Percentiles rank a stretch among this genome's conserved stretches.
Conservation (phyloP, 1,140 invertebrate species). For the Neodiprion lecontei region DNA sequence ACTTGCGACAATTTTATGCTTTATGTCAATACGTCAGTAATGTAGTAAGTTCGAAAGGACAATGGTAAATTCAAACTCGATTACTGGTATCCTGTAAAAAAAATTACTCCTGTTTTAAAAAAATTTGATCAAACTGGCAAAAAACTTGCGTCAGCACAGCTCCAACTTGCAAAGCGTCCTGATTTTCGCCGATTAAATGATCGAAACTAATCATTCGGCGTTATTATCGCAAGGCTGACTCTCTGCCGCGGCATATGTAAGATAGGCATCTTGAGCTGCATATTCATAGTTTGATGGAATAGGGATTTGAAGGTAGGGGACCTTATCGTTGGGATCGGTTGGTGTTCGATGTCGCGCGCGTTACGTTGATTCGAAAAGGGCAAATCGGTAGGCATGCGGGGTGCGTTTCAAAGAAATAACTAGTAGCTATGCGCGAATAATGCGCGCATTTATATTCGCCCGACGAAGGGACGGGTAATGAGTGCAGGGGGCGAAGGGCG, state of each 20-base stretch:
- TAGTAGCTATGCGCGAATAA: constrained; percentile 29
- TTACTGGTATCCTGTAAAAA: no score
- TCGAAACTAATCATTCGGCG: not conserved
- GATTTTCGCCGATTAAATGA: not conserved
- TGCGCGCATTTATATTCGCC: constrained; percentile 47
- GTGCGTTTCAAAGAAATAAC: not conserved
- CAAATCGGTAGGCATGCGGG: not conserved
- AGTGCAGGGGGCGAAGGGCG: constrained; percentile 14
- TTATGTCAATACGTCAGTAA: no score
- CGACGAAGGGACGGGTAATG: constrained; percentile 6
- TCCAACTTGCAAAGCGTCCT: no score
- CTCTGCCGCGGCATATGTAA: not conserved
- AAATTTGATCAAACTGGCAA: no score
- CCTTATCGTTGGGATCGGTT: no score
- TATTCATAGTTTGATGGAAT: not conserved
- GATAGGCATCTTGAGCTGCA: not conserved
- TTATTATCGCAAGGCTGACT: no score
- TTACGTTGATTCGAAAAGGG: not conserved
- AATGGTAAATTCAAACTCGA: no score
- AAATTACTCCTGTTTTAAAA: no score
- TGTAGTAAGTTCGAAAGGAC: no score
- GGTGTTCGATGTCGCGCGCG: not conserved
- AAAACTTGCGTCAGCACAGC: no score
- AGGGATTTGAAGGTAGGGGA: no score
- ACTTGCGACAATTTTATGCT: no score